Conservation (phyloP, 2,888 invertebrate species). For the Tetropium fuscum region DNA sequence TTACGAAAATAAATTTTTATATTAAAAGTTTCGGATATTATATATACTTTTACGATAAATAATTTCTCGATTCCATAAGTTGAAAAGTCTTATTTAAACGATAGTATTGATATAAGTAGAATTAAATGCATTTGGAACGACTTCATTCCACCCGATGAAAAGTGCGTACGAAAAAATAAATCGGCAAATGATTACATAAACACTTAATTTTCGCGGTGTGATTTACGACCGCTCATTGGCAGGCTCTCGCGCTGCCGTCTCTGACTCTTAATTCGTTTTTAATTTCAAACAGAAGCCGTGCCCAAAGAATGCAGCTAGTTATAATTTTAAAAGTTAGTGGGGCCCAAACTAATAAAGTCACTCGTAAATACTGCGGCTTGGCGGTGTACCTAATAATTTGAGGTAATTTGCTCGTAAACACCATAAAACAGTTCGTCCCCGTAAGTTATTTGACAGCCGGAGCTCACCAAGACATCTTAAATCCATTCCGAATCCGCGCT, state of each 20-base stretch:
- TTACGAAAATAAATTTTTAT: no score
- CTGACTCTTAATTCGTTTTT: conserved; percentile 43
- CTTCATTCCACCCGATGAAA: no score
- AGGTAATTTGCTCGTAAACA: conserved; percentile 63
- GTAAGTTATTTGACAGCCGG: conserved; percentile 55
- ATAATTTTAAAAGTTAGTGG: conserved; percentile 43
- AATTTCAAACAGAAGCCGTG: conserved; percentile 46
- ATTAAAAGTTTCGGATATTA: no score
- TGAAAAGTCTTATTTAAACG: no score
- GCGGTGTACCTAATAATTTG: conserved; percentile 58
- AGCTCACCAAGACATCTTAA: conserved; percentile 45
- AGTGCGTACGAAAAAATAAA: no score
- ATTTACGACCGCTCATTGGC: not conserved
- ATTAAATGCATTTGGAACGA: no score
- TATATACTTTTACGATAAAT: no score
- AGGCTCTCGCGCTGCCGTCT: no score
- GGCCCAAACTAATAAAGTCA: conserved; percentile 51
- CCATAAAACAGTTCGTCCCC: conserved; percentile 59
- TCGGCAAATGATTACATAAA: conserved; percentile 1
- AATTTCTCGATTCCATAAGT: no score
- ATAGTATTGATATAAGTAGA: no score
- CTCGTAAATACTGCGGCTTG: conserved; percentile 56
- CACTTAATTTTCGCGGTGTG: conserved; percentile 9
- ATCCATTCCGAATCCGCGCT: conserved; percentile 42
- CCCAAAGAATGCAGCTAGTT: conserved; percentile 26